phyloP scores from a whole-genome alignment of 2,888 invertebrate genomes.

The Drosophila neotestacea region DNA sequence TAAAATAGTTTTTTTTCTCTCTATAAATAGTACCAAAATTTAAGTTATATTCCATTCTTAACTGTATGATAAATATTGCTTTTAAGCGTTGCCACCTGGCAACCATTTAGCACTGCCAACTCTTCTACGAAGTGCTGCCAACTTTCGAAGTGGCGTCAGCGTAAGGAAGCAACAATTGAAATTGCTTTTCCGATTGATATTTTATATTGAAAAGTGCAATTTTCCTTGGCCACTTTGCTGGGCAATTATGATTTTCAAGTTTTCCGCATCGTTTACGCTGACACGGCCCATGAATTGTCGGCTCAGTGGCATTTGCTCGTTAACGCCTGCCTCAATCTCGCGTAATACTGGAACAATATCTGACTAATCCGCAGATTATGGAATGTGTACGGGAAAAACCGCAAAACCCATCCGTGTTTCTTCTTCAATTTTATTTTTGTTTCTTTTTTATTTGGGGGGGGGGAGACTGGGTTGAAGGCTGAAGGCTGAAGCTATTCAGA shows the following conservation, averaged over 20 bases:
- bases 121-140: neutral
- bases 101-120: neutral
- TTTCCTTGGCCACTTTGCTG: constrained; percentile 19
- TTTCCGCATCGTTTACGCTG: constrained; percentile 55
- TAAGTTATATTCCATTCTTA: too few species aligned
- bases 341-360: constrained; percentile 28
- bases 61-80: too few species aligned
- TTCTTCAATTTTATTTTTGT: neutral
- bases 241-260: constrained; percentile 57
- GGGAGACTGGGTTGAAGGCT: constrained; percentile 27
- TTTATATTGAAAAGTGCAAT: constrained; percentile 18
- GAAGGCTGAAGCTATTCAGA: constrained; percentile 42
- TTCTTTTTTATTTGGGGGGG: neutral
- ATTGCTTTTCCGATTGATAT: constrained; percentile 1
- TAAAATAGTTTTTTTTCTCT: too few species aligned
- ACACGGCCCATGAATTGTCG: constrained; percentile 52
- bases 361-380: constrained; percentile 72
- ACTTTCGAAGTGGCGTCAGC: constrained; percentile 1
- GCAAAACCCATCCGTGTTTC: constrained; percentile 34
- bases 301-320: constrained; percentile 55
- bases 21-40: too few species aligned
- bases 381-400: constrained; percentile 60
- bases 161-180: constrained; percentile 2
- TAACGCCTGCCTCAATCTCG: constrained; percentile 42
- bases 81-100: neutral